A percentile compares a stretch with the other conserved stretches of the same genome.
These are phyloP conservation scores for Drosophila siamana DNA, from an alignment of 2,888 invertebrate genomes.

Conservation along the genomic window DNA sequence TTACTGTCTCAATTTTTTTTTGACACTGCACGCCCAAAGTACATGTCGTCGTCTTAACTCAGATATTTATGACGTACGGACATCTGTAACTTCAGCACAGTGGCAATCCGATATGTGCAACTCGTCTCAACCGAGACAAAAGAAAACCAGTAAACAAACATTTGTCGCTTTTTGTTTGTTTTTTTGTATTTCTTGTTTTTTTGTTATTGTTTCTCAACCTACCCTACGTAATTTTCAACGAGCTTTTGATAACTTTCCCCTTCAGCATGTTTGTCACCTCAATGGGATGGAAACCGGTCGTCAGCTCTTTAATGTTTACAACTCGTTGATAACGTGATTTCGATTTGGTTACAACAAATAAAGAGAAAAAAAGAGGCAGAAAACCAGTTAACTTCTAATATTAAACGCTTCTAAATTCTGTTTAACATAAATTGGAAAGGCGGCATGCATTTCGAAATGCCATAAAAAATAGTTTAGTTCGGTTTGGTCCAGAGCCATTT, in stretches of 20 bases:
- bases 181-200: too few relatives aligned
- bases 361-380: not conserved
- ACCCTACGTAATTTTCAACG: constrained; percentile 52
- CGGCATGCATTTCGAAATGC: not conserved
- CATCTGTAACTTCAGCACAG: constrained; percentile 24
- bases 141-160: not conserved
- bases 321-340: constrained; percentile 5
- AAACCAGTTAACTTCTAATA: constrained; percentile 33
- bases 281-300: constrained; percentile 40
- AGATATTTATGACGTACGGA: constrained; percentile 12
- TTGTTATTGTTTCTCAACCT: constrained; percentile 49
- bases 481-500: not conserved
- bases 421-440: constrained; percentile 56
- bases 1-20: constrained; percentile 31
- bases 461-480: constrained; percentile 9
- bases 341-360: not conserved
- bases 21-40: constrained; percentile 42
- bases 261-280: constrained; percentile 38
- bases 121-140: not conserved
- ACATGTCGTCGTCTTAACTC: constrained; percentile 43
- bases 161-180: not conserved
- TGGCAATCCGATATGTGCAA: constrained; percentile 1
- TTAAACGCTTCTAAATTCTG: constrained; percentile 49
- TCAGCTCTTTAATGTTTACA: constrained; percentile 9
- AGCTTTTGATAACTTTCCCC: constrained; percentile 51